phyloP scores from a whole-genome alignment of 2,888 invertebrate genomes.

The Parelbella ahira region DNA sequence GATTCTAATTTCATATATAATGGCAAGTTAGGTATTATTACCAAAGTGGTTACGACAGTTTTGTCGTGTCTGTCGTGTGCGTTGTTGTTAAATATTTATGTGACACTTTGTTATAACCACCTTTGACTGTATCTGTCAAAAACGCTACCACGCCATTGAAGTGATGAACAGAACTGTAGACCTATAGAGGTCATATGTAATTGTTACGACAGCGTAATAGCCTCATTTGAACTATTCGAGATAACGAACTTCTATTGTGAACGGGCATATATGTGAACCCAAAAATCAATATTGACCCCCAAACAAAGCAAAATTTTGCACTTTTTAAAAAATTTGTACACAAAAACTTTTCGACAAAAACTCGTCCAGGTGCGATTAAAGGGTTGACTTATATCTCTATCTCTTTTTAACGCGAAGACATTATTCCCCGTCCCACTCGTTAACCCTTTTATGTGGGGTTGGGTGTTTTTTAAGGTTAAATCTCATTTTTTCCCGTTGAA shows the following conservation, averaged over 20 bases:
- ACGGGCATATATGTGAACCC: slow-evolving; percentile 44
- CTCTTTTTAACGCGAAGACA: slow-evolving; percentile 39
- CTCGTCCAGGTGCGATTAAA: slow-evolving; percentile 71
- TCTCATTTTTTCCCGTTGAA: slow-evolving; percentile 71
- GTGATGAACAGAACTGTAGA: too few relatives aligned
- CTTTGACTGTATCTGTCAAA: slow-evolving; percentile 9
- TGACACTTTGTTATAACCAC: slow-evolving; percentile 9
- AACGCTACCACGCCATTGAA: too few relatives aligned
- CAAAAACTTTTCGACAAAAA: slow-evolving; percentile 57
- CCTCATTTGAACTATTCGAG: slow-evolving; percentile 54
- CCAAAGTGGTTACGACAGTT: too few relatives aligned
- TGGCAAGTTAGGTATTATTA: too few relatives aligned
- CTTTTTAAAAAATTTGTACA: slow-evolving; percentile 69
- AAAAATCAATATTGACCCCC: slow-evolving; percentile 76
- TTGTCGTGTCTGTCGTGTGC: too few relatives aligned
- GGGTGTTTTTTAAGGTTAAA: slow-evolving; percentile 70
- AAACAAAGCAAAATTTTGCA: slow-evolving; percentile 71
- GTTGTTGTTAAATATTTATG: too few relatives aligned
- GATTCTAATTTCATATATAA: too few relatives aligned
- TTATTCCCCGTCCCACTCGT: slow-evolving; percentile 44
- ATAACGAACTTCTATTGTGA: slow-evolving; percentile 71
- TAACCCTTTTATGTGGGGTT: slow-evolving; percentile 68
- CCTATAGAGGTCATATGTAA: slow-evolving; percentile 6
- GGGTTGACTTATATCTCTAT: slow-evolving; percentile 54
- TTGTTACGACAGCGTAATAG: slow-evolving; percentile 49